These are phyloP conservation scores for Noturus placidus DNA, from an alignment of 2,113 vertebrate species.

Conservation along the genomic window DNA sequence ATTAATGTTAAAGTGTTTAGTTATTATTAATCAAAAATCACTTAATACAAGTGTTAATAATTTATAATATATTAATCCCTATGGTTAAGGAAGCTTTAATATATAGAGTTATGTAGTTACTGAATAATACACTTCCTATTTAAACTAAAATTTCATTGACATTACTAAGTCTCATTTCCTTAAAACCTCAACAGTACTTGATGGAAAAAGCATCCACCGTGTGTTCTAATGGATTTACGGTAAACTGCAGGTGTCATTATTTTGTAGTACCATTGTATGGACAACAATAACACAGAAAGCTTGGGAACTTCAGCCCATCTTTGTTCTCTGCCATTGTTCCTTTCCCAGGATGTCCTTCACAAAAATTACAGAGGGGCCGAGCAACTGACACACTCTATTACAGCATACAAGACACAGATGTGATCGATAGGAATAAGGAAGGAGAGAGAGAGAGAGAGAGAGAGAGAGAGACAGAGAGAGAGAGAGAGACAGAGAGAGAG, in stretches of 20 bases:
- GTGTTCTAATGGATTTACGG: background rate
- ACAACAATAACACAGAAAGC: slow-evolving; percentile 47
- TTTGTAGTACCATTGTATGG: slow-evolving; percentile 40
- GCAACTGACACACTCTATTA: slow-evolving; percentile 44
- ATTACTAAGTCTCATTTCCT: background rate
- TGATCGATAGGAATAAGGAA: slow-evolving; percentile 31
- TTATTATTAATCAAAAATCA: background rate
- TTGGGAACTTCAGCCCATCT: slow-evolving; percentile 52
- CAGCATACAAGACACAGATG: slow-evolving; percentile 19
- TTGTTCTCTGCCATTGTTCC: slow-evolving; percentile 58
- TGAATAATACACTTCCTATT: background rate
- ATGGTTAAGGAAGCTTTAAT: background rate
- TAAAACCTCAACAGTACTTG: background rate
- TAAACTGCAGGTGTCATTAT: slow-evolving; percentile 47
- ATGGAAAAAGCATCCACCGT: background rate
- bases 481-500: too few species aligned
- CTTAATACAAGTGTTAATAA: background rate
- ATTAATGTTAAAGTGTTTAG: background rate
- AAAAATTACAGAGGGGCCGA: slow-evolving; percentile 45
- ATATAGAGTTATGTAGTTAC: background rate
- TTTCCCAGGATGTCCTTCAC: slow-evolving; percentile 58
- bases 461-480: background rate
- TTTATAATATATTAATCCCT: background rate
- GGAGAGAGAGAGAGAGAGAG: background rate
- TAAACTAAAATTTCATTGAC: too few species aligned